Evolutionary conservation across 2,888 invertebrate genomes (phyloP).

Genomic region (Zygogramma bicolorata): DNA sequence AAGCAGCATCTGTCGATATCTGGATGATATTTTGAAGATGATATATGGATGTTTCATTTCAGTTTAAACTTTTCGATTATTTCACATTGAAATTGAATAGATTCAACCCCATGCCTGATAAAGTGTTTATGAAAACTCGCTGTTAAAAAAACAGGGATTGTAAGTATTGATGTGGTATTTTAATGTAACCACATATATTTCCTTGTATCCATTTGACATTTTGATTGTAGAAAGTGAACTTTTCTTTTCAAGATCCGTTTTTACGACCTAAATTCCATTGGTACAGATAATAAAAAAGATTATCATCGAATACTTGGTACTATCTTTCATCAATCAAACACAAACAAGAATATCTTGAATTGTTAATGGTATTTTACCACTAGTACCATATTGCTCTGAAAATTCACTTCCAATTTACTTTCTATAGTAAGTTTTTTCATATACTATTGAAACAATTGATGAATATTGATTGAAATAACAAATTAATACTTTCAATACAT

Average conservation of each 20-base stretch:
- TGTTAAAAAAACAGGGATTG: conserved; percentile 62
- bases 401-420: conserved; percentile 36
- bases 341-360: conserved; percentile 33
- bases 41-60: conserved; percentile 47
- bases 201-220: conserved; percentile 60
- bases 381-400: conserved; percentile 42
- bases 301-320: conserved; percentile 47
- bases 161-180: conserved; percentile 54
- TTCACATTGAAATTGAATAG: conserved; percentile 19
- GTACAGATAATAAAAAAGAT: conserved; percentile 54
- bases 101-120: conserved; percentile 50
- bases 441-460: neutral
- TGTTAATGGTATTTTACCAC: conserved; percentile 24
- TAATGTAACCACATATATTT: conserved; percentile 40
- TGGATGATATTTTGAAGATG: conserved; percentile 47
- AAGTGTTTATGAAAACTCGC: conserved; percentile 61
- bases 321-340: conserved; percentile 40
- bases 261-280: conserved; percentile 64
- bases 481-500: neutral
- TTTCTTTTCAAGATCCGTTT: conserved; percentile 62
- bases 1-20: conserved; percentile 12
- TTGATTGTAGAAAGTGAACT: conserved; percentile 61
- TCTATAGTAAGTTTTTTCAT: conserved; percentile 22
- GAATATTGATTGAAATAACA: neutral
- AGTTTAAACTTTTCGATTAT: conserved; percentile 45